These are phyloP conservation scores for Drosophila pectinifera DNA, from an alignment of 1,140 invertebrate genomes.

Conservation along the genomic window DNA sequence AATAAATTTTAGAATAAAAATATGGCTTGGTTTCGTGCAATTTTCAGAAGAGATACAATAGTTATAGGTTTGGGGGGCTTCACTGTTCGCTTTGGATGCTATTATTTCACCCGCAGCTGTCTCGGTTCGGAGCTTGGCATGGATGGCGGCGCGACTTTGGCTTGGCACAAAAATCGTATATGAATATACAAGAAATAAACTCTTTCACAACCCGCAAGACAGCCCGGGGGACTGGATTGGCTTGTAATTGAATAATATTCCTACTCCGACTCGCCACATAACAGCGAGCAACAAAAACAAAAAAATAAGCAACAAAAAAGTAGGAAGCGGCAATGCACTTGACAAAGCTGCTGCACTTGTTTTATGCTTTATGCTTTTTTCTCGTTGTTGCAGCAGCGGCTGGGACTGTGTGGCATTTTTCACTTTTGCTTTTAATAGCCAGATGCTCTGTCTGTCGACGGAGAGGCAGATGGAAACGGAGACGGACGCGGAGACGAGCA, in stretches of 20 bases:
- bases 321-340: slow-evolving; percentile 77
- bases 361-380: slow-evolving; percentile 36
- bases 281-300: slow-evolving; percentile 14
- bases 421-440: slow-evolving; percentile 82
- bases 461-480: slow-evolving; percentile 4
- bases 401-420: slow-evolving; percentile 67
- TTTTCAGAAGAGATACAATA: not conserved
- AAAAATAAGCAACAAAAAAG: slow-evolving; percentile 22
- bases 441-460: slow-evolving; percentile 33
- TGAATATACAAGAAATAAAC: slow-evolving; percentile 34
- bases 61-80: not conserved
- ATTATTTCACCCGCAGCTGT: slow-evolving; percentile 12
- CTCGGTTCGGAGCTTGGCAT: slow-evolving; percentile 9
- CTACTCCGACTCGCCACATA: slow-evolving; percentile 64
- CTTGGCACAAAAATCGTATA: slow-evolving; percentile 41
- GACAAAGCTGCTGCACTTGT: slow-evolving; percentile 56
- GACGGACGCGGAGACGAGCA: not conserved
- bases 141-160: slow-evolving; percentile 21
- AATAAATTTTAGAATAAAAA: not conserved
- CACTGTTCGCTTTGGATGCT: not conserved
- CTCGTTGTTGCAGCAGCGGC: slow-evolving; percentile 25
- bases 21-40: not conserved
- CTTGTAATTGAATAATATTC: slow-evolving; percentile 78
- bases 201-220: slow-evolving; percentile 52
- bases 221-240: slow-evolving; percentile 64